These are phyloP conservation scores for Synanceia verrucosa DNA, from an alignment of 2,797 vertebrate genomes.

Conservation along the genomic window DNA sequence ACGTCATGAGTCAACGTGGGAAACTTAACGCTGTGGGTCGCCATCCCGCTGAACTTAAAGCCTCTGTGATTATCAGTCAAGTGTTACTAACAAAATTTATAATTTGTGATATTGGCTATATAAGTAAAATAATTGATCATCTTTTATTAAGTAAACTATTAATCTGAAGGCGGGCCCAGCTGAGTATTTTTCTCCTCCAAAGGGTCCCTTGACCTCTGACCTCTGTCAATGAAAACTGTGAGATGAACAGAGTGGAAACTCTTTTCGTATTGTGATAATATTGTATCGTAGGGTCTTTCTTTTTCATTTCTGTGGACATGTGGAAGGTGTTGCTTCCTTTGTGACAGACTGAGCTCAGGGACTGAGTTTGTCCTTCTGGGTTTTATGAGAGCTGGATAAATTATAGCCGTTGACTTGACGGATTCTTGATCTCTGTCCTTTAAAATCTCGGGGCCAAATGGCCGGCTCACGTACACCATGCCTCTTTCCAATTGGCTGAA, in stretches of 20 bases:
- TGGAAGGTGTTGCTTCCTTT: not conserved
- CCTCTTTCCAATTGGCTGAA: conserved; percentile 51
- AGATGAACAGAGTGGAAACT: too few species aligned
- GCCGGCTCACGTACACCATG: conserved; percentile 33
- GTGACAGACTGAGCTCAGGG: not conserved
- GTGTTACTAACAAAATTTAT: not conserved
- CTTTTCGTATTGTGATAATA: too few species aligned
- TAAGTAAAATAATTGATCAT: too few species aligned
- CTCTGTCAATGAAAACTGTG: too few species aligned
- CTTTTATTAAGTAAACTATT: too few species aligned
- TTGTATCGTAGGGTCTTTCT: too few species aligned
- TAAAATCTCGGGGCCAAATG: not conserved
- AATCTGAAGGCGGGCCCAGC: too few species aligned
- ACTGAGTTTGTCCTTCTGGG: not conserved
- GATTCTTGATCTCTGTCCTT: conserved; percentile 34
- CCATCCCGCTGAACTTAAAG: conserved; percentile 49
- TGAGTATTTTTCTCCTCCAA: too few species aligned
- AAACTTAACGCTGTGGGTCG: conserved; percentile 37
- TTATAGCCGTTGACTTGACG: not conserved
- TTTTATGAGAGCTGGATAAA: conserved; percentile 13
- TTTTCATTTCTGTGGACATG: not conserved
- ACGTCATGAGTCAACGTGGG: conserved; percentile 18
- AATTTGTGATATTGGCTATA: too few species aligned
- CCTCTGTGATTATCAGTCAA: conserved; percentile 52
- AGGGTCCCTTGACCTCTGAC: too few species aligned